These are phyloP conservation scores for Holacanthella duospinosa DNA, from an alignment of 2,888 invertebrate genomes.

Conservation along the genomic window DNA sequence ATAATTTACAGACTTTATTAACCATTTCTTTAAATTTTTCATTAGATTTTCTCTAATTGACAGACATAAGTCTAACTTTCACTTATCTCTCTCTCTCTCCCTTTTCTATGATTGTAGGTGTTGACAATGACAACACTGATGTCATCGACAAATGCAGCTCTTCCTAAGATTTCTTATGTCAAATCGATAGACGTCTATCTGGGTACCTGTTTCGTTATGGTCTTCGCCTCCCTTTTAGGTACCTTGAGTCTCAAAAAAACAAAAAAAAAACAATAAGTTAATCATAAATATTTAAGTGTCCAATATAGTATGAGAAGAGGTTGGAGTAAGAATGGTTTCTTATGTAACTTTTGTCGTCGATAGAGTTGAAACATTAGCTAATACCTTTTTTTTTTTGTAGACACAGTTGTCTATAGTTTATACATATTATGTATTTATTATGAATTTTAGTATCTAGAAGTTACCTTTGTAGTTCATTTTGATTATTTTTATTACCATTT, in stretches of 20 bases:
- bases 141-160: slow-evolving; percentile 89
- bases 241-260: slow-evolving; percentile 42
- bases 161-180: slow-evolving; percentile 96
- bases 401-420: not conserved
- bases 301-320: not conserved
- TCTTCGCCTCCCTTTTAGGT: slow-evolving; percentile 93
- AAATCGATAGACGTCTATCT: slow-evolving; percentile 95
- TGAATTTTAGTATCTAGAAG: too few species aligned
- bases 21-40: not conserved
- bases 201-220: slow-evolving; percentile 98
- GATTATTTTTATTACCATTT: not conserved
- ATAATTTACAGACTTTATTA: not conserved
- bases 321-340: too few species aligned
- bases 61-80: not conserved
- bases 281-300: not conserved
- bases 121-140: slow-evolving; percentile 95
- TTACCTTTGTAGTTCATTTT: not conserved
- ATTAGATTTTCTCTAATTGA: not conserved
- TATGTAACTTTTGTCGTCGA: too few species aligned
- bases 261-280: too few species aligned
- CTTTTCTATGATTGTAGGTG: slow-evolving; percentile 42
- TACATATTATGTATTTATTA: not conserved
- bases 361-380: too few species aligned
- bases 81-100: not conserved
- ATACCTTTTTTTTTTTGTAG: too few species aligned